Evolutionary conservation across 2,888 invertebrate species (phyloP), one percentile per base, ranked within the genome.

Genomic region (Thyatira batis): DNA sequence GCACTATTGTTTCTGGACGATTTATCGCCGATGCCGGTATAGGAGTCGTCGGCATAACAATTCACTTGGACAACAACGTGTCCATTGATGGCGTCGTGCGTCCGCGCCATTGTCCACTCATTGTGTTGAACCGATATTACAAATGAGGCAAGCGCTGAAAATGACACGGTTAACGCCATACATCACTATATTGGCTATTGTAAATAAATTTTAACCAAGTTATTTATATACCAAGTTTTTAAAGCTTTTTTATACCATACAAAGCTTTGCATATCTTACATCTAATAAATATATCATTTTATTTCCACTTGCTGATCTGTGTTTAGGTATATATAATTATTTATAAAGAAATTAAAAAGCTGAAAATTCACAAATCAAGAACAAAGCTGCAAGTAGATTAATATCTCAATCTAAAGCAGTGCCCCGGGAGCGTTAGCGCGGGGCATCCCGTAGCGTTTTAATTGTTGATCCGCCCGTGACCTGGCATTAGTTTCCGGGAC

Each of bases 1-100:
- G 73, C 65, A 77, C 88, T 84, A 89, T 91, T 90, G 90, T 91
- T 88, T 88, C 79, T 78, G 73, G 71, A 71, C 80, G 79, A 91
- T 90, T 90, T 91, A 91, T 90, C 73, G 80, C 73, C 73, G 62
- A 67, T 76, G 71, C 69, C 17, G 39, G 69, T 69, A 68, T 68
- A 67, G 76, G 69, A 60, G 57, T 57, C 63, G 56, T 45, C 68
- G 68, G 73, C 76, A 79, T 76, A 82, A 84, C 84, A 85, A 85
- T 87, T 82, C 87, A 83, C 80, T 81, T 68, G 80, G 74, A 74
- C 80, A 80, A 68, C 73, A 72, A 71, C 72, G 73, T 69, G 73
- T 78, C 78, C 72, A 81, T 80, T 80, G 83, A 81, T 73, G 78
- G 73, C 61, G 69, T 67, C 73, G 73, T 69, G 68, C 70, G 70